Percentiles rank a stretch among this genome's conserved stretches.
Evolutionary conservation across 23 tunicate genomes (phyloP).

Genomic region (Oikopleura vanhoeffeni): DNA sequence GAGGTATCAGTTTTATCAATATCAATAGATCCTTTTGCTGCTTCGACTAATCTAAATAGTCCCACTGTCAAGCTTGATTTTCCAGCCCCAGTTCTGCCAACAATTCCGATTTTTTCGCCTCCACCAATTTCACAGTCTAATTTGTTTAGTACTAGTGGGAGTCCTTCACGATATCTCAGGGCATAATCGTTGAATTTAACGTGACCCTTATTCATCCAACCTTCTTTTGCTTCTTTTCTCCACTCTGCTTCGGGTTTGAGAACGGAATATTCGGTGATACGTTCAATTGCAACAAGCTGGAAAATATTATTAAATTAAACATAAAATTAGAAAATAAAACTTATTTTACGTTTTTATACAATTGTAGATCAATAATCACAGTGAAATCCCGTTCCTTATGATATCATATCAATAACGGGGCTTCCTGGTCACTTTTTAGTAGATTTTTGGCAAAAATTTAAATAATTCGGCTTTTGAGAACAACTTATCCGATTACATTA

Average conservation of each 20-base stretch:
- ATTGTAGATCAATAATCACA: too few relatives aligned
- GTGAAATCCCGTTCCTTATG: too few relatives aligned
- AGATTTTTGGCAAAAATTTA: too few relatives aligned
- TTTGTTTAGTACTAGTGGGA: constrained; percentile 40
- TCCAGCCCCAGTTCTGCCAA: constrained; percentile 93
- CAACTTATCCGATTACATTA: too few relatives aligned
- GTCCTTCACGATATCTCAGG: constrained; percentile 56
- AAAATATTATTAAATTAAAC: too few relatives aligned
- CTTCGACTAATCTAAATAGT: constrained; percentile 63
- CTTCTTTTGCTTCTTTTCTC: background rate
- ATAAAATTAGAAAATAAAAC: too few relatives aligned
- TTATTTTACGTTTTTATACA: too few relatives aligned
- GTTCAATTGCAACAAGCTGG: constrained; percentile 1
- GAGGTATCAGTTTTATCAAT: constrained; percentile 34
- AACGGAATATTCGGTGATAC: background rate
- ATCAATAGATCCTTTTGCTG: constrained; percentile 31
- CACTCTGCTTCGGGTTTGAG: background rate
- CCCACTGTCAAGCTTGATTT: constrained; percentile 32
- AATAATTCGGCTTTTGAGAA: too few relatives aligned
- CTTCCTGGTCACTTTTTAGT: too few relatives aligned
- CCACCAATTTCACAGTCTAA: constrained; percentile 26
- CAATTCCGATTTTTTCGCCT: constrained; percentile 69
- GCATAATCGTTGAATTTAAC: constrained; percentile 30
- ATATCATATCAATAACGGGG: too few relatives aligned
- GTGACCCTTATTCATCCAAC: constrained; percentile 20